Base-by-base conservation (phyloP, 2,797 vertebrate genomes). In the Coendou prehensilis region DNA sequence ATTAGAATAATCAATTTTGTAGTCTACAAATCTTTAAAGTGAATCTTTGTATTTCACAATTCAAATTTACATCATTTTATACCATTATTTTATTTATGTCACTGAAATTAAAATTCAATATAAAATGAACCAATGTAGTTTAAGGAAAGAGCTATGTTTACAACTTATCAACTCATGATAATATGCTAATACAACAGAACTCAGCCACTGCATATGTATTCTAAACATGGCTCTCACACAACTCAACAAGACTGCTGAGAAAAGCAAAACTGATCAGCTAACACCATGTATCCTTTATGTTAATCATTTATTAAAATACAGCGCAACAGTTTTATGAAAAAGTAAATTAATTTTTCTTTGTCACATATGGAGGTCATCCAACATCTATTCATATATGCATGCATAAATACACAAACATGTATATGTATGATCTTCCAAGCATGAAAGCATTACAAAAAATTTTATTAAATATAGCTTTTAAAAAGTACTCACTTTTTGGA, bases 381-480 rank as follows among this genome's bases (percentile, higher is more conserved):
- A 95, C n/a, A 87, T 45, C 63, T 28, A 41, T 17, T 23, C 41
- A 59, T 23, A 79, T 41, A 50, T 37, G 8, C 28, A 18, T 67
- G 18, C 56, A 92, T 47, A 69, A 18, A 69, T 28, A 88, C 2
- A 57, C n/a, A 80, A 47, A 86, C 28, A 26, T 18, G 4, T 64
- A 57, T 64, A 76, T n/a, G 3, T 86, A 57, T 84, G 71, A 20
- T 76, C 94, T 92, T 95, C 89, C 83, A 95, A 81, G 37, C 33
- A 92, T 63, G 20, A 96, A 86, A 97, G 50, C 26, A 87, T 80
- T 84, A 96, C 4, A 91, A 22, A 15, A 45, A 45, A 96, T 84
- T 95, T 97, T 88, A 97, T 79, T 96, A 97, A 97, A 97, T 76
- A 76, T 94, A 92, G 13, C 23, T 92, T 97, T 96, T 78, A 95